phyloP scores from a whole-genome alignment of 2,797 vertebrate species.

The Sternotherus odoratus region DNA sequence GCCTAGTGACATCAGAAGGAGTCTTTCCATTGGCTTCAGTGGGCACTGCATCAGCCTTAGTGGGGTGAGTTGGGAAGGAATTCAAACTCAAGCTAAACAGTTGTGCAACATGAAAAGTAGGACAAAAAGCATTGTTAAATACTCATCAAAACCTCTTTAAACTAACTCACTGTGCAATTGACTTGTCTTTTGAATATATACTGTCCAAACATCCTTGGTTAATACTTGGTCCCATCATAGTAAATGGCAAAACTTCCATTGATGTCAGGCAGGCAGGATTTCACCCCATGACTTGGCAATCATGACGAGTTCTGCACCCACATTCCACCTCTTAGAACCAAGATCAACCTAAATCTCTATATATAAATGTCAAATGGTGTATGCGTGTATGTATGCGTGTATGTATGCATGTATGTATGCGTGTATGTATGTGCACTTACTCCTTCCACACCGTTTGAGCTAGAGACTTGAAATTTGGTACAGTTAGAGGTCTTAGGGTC shows the following conservation, averaged over 20 bases:
- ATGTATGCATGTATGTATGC: too few relatives aligned
- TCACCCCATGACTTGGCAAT: not conserved
- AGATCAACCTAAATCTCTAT: not conserved
- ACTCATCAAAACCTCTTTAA: not conserved
- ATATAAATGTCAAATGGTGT: too few relatives aligned
- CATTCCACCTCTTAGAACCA: not conserved
- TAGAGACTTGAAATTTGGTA: too few relatives aligned
- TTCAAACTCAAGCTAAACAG: not conserved
- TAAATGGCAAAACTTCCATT: not conserved
- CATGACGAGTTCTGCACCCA: not conserved
- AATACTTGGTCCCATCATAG: not conserved
- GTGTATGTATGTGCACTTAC: too few relatives aligned
- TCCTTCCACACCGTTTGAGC: too few relatives aligned
- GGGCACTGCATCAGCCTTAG: not conserved
- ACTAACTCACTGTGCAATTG: not conserved
- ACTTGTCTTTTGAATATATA: not conserved
- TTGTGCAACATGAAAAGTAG: not conserved
- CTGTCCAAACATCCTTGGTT: not conserved
- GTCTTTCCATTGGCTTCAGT: not conserved
- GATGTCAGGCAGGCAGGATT: not conserved
- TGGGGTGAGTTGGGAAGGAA: not conserved
- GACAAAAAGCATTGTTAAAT: not conserved
- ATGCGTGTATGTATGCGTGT: too few relatives aligned
- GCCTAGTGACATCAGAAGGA: not conserved
- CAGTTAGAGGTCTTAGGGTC: too few relatives aligned